Base-by-base conservation (phyloP, 2,888 invertebrate genomes). In the Cryptocephalus primarius region DNA sequence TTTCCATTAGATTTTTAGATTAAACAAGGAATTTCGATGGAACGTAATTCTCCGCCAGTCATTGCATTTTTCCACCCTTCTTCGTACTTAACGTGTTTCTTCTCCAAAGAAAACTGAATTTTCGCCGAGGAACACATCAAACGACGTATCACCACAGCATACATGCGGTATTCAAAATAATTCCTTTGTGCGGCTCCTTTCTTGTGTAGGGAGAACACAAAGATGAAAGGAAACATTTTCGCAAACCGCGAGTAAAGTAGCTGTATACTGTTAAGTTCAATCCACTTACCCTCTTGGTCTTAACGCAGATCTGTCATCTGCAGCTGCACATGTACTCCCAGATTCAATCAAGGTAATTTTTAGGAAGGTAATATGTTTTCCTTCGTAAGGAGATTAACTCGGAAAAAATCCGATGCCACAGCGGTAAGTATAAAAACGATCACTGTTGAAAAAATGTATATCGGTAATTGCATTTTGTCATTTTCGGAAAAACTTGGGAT, bases 301-400 rank as follows among this genome's bases (percentile, higher is more conserved):
- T 56, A 54, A 59, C 60, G 52, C 59, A 58, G 58, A 60, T 60
- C 60, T 60, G 58, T 60, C 60, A 58, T 54, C 52, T 50, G 48
- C 59, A 59, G 22, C 22, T 58, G 56, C 59, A 59, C 55, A 55
- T 32, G 13, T 40, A 40, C 22, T 40, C 22, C 6, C 9, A 9
- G 38, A 10, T 22, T n/a, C 10, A 22, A 22, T 22, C 22, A 8
- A 40, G 14, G 40, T 22, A 9, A 14, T 11, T 11, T 14, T 40
- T 11, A 4, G 40, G 12, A 40, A n/a, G 38, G 12, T 2, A 12
- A 11, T 11, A 36, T 36, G 4, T 36, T 36, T 12, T 14, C n/a
- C 13, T 10, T 8, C n/a, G 9, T 22, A 34, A 6, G 34, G 9
- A 14, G 33, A 32, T 31, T 44, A 39, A 44, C 39, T 44, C 31